Evolutionary conservation across 1,140 invertebrate genomes (phyloP), one percentile per base, ranked within the genome.

Genomic region (Thalassaphorura encarpata): DNA sequence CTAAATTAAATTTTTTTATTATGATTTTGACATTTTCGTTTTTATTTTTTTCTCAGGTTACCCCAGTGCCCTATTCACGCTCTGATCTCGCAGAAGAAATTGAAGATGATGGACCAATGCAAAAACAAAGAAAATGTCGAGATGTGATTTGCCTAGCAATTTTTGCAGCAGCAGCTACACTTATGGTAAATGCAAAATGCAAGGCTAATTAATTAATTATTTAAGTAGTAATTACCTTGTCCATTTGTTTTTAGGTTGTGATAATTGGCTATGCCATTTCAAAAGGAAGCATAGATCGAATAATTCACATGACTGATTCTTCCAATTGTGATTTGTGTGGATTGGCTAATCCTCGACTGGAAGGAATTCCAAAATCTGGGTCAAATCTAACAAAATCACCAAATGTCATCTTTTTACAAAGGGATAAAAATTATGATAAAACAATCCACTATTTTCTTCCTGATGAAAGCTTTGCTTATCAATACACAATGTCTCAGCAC

Each of bases 141-240:
- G 81, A 83, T 69, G 63, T 80, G 3, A 53, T 76, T 18, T 76
- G 77, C 36, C 63, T 82, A 11, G 64, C 80, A 26, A 31, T 81
- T 2, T 70, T 82, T 31, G 56, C 76, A 11, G 58, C 67, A 61
- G 36, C 77, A 2, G 69, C 73, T 21, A 74, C 72, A 16, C 18
- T 51, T 47, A 74, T 80, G 70, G 81, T 82, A 75, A 75, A n/a
- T 36, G 11, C n/a, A n/a, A n/a, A n/a, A n/a, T 36, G 33, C n/a
- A 11, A n/a, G 11, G 11, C 33, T 36, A 11, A n/a, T n/a, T 11
- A 11, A 11, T 11, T 36, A 36, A n/a, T n/a, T 36, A 11, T n/a
- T 36, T 36, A 11, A 36, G 33, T 11, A 36, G 33, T n/a, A 11
- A n/a, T 36, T 24, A 41, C 6, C 41, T 47, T 49, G 19, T n/a